Evolutionary conservation across 1,140 invertebrate species (phyloP), one percentile per base, ranked within the genome.

Genomic region (Euschistus heros): DNA sequence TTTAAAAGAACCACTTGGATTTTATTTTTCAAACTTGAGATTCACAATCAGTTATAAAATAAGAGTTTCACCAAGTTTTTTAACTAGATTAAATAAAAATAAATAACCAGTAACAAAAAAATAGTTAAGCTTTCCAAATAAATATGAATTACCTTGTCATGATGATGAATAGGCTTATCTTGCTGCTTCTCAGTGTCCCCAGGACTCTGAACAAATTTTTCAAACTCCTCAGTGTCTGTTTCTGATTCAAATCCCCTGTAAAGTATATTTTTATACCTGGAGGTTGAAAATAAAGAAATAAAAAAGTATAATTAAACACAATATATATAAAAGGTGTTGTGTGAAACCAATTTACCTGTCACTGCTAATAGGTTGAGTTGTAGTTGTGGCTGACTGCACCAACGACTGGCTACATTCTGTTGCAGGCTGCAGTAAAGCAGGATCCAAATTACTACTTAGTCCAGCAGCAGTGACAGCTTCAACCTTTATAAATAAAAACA

Each of bases 201-300:
- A 0, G 78, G 78, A 67, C 80, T 82, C 71, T 84, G 84, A 18
- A 81, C 79, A 20, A 91, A 81, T 72, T 87, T 88, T 73, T 91
- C 88, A 75, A 91, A 91, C 68, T 90, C 88, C 73, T 89, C 87
- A 0, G 86, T 87, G 70, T 91, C 87, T 0, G 86, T 88, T 77
- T 89, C 87, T 6, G 87, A 90, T 72, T 89, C 88, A 69, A 84
- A 86, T 57, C 81, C 84, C 71, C 82, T 85, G 73, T 70, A 79
- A 66, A 50, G 33, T 37, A 22, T 42, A 59, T 26, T 42, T 44
- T 14, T 18, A 55, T n/a, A 24, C 13, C 17, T 46, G 18, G 37
- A 20, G 30, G 50, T 60, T n/a, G 14, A 62, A 62, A 63, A 30
- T 22, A 63, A 24, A 52, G 3, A 33, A 27, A 22, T 13, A 52